Base-by-base conservation (phyloP, 2,797 vertebrate genomes). In the Pseudochirops cupreus region DNA sequence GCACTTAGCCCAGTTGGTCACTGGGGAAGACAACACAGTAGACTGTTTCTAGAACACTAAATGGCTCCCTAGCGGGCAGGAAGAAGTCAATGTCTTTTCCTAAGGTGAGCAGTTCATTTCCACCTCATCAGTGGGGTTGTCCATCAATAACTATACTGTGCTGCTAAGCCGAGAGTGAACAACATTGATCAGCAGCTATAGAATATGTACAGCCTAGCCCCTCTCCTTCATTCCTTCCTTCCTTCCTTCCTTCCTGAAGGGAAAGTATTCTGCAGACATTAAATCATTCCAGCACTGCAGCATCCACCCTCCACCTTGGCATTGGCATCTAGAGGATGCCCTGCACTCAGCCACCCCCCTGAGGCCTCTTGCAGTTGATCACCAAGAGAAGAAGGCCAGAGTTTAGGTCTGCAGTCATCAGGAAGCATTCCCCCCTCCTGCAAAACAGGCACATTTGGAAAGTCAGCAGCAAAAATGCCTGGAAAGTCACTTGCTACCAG, bases 401-500 rank as follows among this genome's bases (percentile, higher is more conserved):
- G 9, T 46, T 90, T 31, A 28, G 90, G 29, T 33, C 50, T 55
- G 28, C 50, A 91, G 90, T 55, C 53, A 91, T 55, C 90, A 91
- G 90, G 39, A 87, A 50, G 39, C 74, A 46, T 82, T 10, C 39
- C 21, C 53, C 74, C 74, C 74, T 87, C 74, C 91, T 26, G 39
- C 82, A 24, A 54, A 91, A 91, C 31, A 55, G 13, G 3, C 0
- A 54, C 39, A 98, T 98, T 97, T 96, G 96, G 97, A 93, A 96
- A 93, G 94, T 97, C 94, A 96, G 97, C 94, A 98, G 97, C 90
- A 95, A 96, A 97, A 98, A 97, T 97, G 96, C 96, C 97, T 94
- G 91, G 95, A 96, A 98, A 98, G 97, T 96, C 97, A 97, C 98
- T 98, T 97, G 96, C 97, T 98, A 97, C 97, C 93, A 97, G 96